phyloP scores from a whole-genome alignment of 2,113 vertebrate genomes.

The Neotragus moschatus region DNA sequence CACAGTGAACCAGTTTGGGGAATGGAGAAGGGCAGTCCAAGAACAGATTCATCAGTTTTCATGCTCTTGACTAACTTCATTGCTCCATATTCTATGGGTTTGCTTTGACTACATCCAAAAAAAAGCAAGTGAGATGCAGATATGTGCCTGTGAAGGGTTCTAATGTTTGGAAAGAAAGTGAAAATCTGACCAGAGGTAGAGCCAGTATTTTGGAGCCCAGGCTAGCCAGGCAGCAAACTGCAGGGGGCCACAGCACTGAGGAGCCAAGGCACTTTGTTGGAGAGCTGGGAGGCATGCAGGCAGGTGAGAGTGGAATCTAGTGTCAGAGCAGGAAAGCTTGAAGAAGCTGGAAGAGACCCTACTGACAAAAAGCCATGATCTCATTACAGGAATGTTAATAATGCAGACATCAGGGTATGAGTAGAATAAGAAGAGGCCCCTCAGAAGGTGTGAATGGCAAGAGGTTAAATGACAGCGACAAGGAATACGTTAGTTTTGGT shows the following conservation, averaged over 20 bases:
- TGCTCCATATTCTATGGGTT: not conserved
- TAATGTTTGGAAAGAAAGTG: not conserved
- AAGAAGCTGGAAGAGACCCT: not conserved
- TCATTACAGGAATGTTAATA: not conserved
- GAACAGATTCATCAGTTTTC: not conserved
- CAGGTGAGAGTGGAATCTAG: not conserved
- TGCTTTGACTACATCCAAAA: not conserved
- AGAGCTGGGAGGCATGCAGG: not conserved
- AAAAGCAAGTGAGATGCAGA: not conserved
- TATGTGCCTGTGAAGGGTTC: not conserved
- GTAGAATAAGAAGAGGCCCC: not conserved
- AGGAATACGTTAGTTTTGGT: not conserved
- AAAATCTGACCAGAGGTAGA: not conserved
- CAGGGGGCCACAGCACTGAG: not conserved
- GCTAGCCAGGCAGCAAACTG: not conserved
- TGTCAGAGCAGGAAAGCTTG: not conserved
- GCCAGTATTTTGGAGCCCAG: not conserved
- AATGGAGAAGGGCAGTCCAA: not conserved
- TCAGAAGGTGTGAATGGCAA: not conserved
- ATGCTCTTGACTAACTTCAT: not conserved
- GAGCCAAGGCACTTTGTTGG: fast-evolving
- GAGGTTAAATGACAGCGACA: not conserved
- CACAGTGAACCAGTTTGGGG: not conserved
- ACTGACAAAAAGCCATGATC: not conserved
- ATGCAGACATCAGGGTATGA: not conserved